A percentile compares a stretch with the other conserved stretches of the same genome.
Conservation (phyloP, 2,797 vertebrate species). For the Pempheris klunzingeri region DNA sequence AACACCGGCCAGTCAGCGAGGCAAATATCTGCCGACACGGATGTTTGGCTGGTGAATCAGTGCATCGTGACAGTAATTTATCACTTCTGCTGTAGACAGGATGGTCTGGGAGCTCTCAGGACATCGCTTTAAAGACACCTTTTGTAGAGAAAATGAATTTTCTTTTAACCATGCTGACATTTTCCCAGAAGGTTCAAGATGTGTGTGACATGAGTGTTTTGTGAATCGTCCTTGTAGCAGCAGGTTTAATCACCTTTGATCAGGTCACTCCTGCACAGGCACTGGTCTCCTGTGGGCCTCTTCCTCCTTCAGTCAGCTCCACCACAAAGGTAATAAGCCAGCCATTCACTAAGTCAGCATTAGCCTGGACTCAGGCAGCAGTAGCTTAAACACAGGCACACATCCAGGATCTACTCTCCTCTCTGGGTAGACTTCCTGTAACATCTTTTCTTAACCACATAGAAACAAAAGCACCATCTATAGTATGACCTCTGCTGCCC, state of each 20-base stretch:
- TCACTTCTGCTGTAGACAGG: too few relatives aligned
- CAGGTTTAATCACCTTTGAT: slow-evolving; percentile 10
- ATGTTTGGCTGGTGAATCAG: too few relatives aligned
- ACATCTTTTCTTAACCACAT: neutral
- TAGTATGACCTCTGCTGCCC: neutral
- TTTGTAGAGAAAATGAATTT: too few relatives aligned
- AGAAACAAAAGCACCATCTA: neutral
- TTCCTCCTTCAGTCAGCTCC: neutral
- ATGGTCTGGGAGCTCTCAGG: too few relatives aligned
- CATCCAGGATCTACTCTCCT: neutral
- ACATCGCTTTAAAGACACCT: too few relatives aligned
- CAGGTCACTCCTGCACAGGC: neutral
- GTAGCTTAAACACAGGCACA: neutral
- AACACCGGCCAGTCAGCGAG: too few relatives aligned
- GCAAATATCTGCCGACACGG: too few relatives aligned
- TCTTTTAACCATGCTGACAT: too few relatives aligned
- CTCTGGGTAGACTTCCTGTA: neutral
- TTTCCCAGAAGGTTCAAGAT: neutral
- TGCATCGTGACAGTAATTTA: too few relatives aligned
- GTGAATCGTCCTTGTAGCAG: neutral
- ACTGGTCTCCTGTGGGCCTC: neutral
- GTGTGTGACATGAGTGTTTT: neutral
- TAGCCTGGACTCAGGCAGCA: neutral
- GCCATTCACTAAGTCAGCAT: neutral
- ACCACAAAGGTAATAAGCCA: neutral